Evolutionary conservation across 1,140 invertebrate genomes (phyloP).

Genomic region (Ganaspis sp.): DNA sequence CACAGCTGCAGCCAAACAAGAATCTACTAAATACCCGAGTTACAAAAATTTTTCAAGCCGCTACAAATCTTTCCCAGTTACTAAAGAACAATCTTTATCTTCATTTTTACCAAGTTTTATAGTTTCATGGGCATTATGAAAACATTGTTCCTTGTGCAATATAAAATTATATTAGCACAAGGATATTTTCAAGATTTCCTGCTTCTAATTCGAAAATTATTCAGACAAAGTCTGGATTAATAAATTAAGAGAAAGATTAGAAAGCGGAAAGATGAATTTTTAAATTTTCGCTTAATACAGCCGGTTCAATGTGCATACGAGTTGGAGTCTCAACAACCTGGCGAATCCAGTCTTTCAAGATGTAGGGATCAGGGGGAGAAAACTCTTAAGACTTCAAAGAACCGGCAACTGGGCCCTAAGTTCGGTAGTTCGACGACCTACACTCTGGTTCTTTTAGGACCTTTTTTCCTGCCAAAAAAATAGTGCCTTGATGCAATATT

Average conservation of each 20-base stretch:
- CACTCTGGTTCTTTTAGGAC: background rate
- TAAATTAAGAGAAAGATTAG: background rate
- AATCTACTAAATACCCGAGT: background rate
- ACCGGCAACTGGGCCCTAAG: conserved; percentile 19
- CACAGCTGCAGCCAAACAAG: background rate
- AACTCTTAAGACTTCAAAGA: conserved; percentile 3
- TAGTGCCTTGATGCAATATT: no score
- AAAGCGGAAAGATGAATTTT: background rate
- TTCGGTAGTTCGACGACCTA: conserved; percentile 20
- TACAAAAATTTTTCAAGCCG: no score
- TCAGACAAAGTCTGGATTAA: no score
- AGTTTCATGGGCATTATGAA: no score
- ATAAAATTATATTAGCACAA: no score
- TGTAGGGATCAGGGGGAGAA: background rate
- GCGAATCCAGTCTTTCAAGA: conserved; percentile 8
- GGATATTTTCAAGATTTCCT: no score
- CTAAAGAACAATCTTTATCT: no score
- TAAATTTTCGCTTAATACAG: background rate
- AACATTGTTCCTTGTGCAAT: no score
- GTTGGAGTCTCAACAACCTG: background rate
- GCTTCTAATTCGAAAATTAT: no score
- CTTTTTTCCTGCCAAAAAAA: background rate
- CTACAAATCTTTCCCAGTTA: no score
- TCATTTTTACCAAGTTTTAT: no score
- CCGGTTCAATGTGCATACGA: background rate